Base-by-base conservation (phyloP, 1,140 invertebrate species). In the Leptopilina clavipes region DNA sequence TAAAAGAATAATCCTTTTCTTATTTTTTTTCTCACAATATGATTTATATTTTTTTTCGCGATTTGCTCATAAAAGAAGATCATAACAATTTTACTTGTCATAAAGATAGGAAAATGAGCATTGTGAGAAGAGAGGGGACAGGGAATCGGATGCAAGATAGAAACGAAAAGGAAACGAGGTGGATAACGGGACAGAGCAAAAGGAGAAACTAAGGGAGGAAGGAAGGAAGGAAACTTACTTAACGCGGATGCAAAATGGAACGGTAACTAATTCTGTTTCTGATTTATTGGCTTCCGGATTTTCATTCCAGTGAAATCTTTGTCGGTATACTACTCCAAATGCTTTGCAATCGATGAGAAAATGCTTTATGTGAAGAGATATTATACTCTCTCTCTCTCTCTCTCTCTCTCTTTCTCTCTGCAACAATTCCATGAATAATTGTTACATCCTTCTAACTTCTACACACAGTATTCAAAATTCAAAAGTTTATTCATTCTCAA, bases 261-360 rank as follows among this genome's bases (percentile, higher is more conserved):
- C 82, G 82, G 86, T 88, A 88, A 88, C 87, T 90, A 89, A 90
- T 89, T 90, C 84, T 83, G 79, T 74, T 74, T 78, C 81, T 87
- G 85, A 89, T 89, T 89, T 89, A 89, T 88, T 82, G 86, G 84
- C 83, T 87, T 89, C 84, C 84, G 84, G 82, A 86, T 83, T 86
- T 82, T 86, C 79, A 84, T 84, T 82, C 80, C 82, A 80, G 72
- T 82, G 77, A 80, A 80, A 79, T 82, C 75, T 78, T 81, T 84
- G 77, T 81, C 82, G 76, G 74, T 73, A 79, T 78, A 81, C 81
- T 75, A 81, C 37, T 40, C 37, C 5, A 40, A 40, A 40, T 81
- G 76, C 76, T 79, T 79, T 40, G 37, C 81, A 79, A 82, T 76
- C 79, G 81, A 79, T 74, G 77, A 40, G 37, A 82, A 71, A 79